Conservation (phyloP, 2,797 vertebrate genomes). For the Sebastes vulpes region DNA sequence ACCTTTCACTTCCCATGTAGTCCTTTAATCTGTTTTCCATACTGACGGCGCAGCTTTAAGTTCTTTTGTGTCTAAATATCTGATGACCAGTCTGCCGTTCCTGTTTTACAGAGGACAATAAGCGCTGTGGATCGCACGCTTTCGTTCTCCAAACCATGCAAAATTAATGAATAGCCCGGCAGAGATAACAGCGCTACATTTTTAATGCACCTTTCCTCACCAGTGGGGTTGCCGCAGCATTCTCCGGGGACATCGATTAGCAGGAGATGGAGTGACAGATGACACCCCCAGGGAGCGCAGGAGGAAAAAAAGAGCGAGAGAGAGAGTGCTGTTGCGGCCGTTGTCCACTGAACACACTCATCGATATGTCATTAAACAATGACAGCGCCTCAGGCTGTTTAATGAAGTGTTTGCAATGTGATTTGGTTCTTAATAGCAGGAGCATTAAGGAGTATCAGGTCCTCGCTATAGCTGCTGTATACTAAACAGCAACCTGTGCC, state of each 20-base stretch:
- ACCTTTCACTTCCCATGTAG: background rate
- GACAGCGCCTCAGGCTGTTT: conserved; percentile 87
- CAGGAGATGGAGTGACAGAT: conserved; percentile 74
- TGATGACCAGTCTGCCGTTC: conserved; percentile 17
- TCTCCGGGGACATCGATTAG: conserved; percentile 76
- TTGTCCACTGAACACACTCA: conserved; percentile 75
- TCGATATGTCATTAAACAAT: conserved; percentile 90
- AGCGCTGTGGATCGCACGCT: conserved; percentile 4
- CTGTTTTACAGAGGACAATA: conserved; percentile 38
- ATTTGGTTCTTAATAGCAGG: conserved; percentile 87
- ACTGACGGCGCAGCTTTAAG: background rate
- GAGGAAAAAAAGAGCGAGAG: background rate
- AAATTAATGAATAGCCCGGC: conserved; percentile 69
- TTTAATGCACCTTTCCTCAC: conserved; percentile 74
- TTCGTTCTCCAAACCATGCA: conserved; percentile 64
- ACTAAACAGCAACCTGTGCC: conserved; percentile 78
- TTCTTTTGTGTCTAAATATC: conserved; percentile 28
- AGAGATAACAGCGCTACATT: conserved; percentile 73
- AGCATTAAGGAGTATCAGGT: conserved; percentile 84
- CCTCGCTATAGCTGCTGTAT: conserved; percentile 71
- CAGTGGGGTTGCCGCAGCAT: conserved; percentile 52
- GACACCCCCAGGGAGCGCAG: conserved; percentile 52
- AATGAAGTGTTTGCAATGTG: conserved; percentile 91
- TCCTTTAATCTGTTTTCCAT: background rate
- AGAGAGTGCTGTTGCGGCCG: conserved; percentile 31